Percentiles rank a stretch among this genome's conserved stretches.
Conservation (phyloP, 2,113 vertebrate genomes). For the Laticauda laticaudata region DNA sequence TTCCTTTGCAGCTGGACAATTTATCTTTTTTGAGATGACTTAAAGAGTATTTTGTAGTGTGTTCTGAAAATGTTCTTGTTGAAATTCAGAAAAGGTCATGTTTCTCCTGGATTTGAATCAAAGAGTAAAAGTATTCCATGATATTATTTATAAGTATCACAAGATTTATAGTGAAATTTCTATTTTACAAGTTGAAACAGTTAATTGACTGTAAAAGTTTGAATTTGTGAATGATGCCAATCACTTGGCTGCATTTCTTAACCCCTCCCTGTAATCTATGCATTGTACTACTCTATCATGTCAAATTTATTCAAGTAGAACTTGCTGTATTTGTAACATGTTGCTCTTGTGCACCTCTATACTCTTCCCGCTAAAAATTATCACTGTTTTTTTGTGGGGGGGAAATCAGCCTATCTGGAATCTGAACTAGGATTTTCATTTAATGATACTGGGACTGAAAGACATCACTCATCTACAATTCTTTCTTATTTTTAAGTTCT, state of each 20-base stretch:
- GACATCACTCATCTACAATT: not conserved
- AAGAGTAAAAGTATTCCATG: not conserved
- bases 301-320: not conserved
- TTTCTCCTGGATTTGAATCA: not conserved
- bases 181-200: fast-evolving
- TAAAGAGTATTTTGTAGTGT: not conserved
- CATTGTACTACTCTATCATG: not conserved
- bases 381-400: not conserved
- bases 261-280: not conserved
- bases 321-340: not conserved
- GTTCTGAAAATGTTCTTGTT: not conserved
- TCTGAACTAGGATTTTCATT: not conserved
- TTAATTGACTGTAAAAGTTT: not conserved
- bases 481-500: not conserved
- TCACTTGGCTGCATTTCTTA: fast-evolving
- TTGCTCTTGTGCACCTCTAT: not conserved
- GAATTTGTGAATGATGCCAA: fast-evolving
- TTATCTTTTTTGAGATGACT: not conserved
- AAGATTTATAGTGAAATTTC: not conserved
- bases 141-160: not conserved
- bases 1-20: not conserved
- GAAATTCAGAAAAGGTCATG: not conserved
- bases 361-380: not conserved
- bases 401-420: not conserved
- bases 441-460: not conserved